Base-by-base conservation (phyloP, 2,797 vertebrate species). In the Oreortyx pictus region DNA sequence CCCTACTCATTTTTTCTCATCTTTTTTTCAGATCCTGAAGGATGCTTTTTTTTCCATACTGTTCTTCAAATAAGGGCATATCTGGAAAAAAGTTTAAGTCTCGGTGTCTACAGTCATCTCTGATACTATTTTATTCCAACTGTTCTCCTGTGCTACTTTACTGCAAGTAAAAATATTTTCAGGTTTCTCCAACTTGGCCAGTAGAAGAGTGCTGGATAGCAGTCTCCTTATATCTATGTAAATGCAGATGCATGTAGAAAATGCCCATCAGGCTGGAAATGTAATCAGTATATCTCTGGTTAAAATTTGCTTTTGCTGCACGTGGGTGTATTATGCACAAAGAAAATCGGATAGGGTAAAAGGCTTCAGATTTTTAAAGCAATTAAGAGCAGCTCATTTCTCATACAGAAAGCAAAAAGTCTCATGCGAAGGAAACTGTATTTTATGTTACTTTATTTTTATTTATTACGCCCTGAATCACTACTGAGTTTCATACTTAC, bases 341-440 rank as follows among this genome's bases (percentile, higher is more conserved):
- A 86, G 11, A 74, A 86, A 60, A 84, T 33, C 1, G 4, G 16
- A 2, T 6, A 23, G 11, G 15, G 10, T 19, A 93, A 39, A 0
- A 43, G 10, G 17, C 25, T 24, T 84, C 43, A 6, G 6, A 57
- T 81, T 93, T 66, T 81, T 2, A 67, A 79, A 17, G 8, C 27
- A 92, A 67, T 71, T 79, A 92, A 74, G 60, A 77, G 14, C 29
- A 85, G 43, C 39, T 74, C 87, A n/a, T 68, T 86, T 89, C 47
- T 90, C 31, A 79, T 22, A 52, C 56, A 60, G 23, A 77, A 54
- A 78, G n/a, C 12, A 90, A 44, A 52, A 72, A 3, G 6, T 44
- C 66, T 31, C 39, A 24, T 20, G 52, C 35, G 41, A 93, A 91
- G 49, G 57, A 81, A 93, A 74, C 8, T 25, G 24, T 24, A 20